A percentile compares a stretch with the other conserved stretches of the same genome.
Conservation (phyloP, 2,888 invertebrate species). For the Lomographa bimaculata region DNA sequence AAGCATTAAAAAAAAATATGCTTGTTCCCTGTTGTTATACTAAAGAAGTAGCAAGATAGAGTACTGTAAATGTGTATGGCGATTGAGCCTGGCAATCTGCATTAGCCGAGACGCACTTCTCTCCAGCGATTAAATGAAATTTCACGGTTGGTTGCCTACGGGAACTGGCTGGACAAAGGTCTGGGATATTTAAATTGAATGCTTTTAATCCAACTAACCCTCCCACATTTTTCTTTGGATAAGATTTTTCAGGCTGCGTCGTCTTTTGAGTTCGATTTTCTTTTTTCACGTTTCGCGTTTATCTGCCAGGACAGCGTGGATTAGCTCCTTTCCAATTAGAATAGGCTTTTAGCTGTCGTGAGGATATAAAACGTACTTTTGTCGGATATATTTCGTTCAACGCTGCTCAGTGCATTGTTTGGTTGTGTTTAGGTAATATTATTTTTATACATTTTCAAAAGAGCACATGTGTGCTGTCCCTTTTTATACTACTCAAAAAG, state of each 20-base stretch:
- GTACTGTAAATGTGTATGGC: too few species aligned
- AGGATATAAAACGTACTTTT: too few species aligned
- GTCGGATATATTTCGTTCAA: too few species aligned
- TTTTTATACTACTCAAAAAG: too few species aligned
- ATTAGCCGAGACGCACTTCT: conserved; percentile 79
- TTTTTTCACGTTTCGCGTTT: conserved; percentile 24
- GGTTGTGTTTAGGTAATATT: too few species aligned
- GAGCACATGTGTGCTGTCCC: too few species aligned
- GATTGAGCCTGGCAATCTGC: conserved; percentile 75
- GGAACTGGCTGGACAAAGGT: conserved; percentile 75
- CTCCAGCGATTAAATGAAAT: conserved; percentile 79
- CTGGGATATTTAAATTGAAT: conserved; percentile 75
- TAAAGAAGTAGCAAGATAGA: too few species aligned
- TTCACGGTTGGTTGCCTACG: conserved; percentile 75
- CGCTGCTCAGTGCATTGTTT: too few species aligned
- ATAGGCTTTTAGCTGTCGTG: not conserved
- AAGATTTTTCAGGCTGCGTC: conserved; percentile 41
- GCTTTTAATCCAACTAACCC: conserved; percentile 68
- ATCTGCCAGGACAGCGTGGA: conserved; percentile 5
- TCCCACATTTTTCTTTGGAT: conserved; percentile 52
- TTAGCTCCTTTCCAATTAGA: not conserved
- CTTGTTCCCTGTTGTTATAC: too few species aligned
- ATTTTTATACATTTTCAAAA: too few species aligned
- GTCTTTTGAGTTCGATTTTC: conserved; percentile 34
- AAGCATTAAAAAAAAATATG: too few species aligned